phyloP scores from a whole-genome alignment of 2,113 vertebrate genomes.

The Scortum barcoo region DNA sequence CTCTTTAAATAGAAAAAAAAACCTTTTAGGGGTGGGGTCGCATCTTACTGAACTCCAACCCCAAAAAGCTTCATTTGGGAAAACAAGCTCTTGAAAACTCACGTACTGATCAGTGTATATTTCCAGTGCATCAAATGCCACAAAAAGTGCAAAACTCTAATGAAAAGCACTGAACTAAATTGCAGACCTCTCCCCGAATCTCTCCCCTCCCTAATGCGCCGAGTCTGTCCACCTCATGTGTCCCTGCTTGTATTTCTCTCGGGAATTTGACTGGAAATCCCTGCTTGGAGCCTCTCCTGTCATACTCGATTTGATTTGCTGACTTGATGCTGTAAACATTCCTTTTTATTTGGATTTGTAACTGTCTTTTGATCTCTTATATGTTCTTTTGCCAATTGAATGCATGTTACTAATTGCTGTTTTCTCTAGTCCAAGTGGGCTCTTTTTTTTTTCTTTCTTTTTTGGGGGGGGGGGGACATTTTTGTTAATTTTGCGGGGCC shows the following conservation, averaged over 20 bases:
- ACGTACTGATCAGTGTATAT: not conserved
- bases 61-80: not conserved
- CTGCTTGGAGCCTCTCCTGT: slow-evolving; percentile 48
- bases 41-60: not conserved
- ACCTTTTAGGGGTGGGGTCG: accelerated
- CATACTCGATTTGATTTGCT: slow-evolving; percentile 54
- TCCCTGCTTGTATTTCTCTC: slow-evolving; percentile 51
- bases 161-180: slow-evolving; percentile 12
- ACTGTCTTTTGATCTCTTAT: slow-evolving; percentile 66
- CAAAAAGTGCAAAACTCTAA: not conserved
- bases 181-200: slow-evolving; percentile 27
- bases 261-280: slow-evolving; percentile 75
- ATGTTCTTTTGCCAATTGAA: slow-evolving; percentile 71
- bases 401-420: slow-evolving; percentile 70
- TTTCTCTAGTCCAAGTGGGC: slow-evolving; percentile 50
- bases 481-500: slow-evolving; percentile 29
- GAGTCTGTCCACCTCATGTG: slow-evolving; percentile 65
- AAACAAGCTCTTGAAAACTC: not conserved
- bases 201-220: slow-evolving; percentile 5
- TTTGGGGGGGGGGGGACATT: too few relatives aligned
- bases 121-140: slow-evolving; percentile 16
- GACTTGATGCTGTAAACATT: slow-evolving; percentile 83
- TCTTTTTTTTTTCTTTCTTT: too few relatives aligned
- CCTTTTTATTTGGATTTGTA: slow-evolving; percentile 71
- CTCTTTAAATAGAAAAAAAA: not conserved